Evolutionary conservation across 2,888 invertebrate genomes (phyloP).

Genomic region (Nephrotoma appendiculata): DNA sequence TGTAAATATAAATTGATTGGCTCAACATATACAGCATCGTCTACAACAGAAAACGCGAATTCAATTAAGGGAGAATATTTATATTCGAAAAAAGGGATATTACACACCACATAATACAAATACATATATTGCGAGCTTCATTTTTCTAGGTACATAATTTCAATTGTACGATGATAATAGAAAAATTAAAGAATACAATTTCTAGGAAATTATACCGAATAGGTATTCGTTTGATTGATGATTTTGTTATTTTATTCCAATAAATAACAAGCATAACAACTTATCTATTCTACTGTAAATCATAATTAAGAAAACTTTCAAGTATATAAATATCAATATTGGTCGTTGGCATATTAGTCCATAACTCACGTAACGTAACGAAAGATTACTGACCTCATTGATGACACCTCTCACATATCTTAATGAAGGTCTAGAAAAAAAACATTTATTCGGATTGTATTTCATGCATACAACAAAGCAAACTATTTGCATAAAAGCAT

Average conservation of each 20-base stretch:
- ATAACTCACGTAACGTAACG: no score
- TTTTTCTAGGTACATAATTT: neutral
- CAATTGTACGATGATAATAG: neutral
- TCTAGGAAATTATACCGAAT: neutral
- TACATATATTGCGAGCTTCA: neutral
- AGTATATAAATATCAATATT: no score
- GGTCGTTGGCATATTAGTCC: no score
- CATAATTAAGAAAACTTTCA: no score
- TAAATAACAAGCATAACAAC: no score
- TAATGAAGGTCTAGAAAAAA: no score
- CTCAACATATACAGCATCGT: neutral
- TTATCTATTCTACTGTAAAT: no score
- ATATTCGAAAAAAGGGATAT: neutral
- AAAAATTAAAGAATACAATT: neutral
- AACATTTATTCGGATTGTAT: no score
- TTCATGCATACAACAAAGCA: no score
- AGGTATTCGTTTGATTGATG: neutral
- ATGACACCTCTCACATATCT: no score
- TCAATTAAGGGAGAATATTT: neutral
- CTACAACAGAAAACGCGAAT: neutral
- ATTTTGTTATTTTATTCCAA: neutral
- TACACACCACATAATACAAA: neutral
- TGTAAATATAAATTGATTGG: neutral
- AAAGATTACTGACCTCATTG: no score
- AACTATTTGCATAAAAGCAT: no score